Base-by-base conservation (phyloP, 2,113 vertebrate species). In the Alaudala cheleensis region DNA sequence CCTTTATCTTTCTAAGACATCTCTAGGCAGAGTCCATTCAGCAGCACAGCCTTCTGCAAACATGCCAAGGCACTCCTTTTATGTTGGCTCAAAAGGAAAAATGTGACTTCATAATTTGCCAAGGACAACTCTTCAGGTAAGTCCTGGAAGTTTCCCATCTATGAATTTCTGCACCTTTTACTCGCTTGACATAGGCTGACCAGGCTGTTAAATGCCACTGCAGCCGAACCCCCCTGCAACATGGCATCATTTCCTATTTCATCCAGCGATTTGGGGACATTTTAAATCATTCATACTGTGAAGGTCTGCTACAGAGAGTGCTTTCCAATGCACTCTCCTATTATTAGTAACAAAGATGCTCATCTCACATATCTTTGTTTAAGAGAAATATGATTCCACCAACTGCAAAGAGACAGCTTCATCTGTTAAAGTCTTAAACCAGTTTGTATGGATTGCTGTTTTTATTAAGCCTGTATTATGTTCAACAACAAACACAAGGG, bases 331-430 rank as follows among this genome's bases (percentile, higher is more conserved):
- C 73, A 64, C 56, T 61, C 51, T 69, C 51, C 69, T 91, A 64
- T 78, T 90, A 81, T 47, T 71, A 86, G 86, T 44, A 94, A 76
- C 76, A 64, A 87, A 90, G 71, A 93, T 49, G 72, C 37, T 78
- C 23, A 88, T 90, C 92, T 92, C 56, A 84, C 22, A 19, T 84
- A 84, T 82, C 71, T 93, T 78, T 81, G 28, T 87, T 93, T 81
- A 86, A 78, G 56, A 81, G 93, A 90, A 96, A 92, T 58, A 82
- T 33, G 66, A 95, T 82, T 81, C 79, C 51, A 90, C 56, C 64
- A 71, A 83, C 74, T 96, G 64, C 61, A 83, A 81, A 82, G 47
- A 93, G 76, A 90, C 57, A 92, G 56, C 37, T 95, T 92, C 76
- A 90, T 92, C 83, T 95, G 56, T 70, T 90, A 76, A 81, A 62